Evolutionary conservation across 2,888 invertebrate genomes (phyloP).

Genomic region (Agrochola lota): DNA sequence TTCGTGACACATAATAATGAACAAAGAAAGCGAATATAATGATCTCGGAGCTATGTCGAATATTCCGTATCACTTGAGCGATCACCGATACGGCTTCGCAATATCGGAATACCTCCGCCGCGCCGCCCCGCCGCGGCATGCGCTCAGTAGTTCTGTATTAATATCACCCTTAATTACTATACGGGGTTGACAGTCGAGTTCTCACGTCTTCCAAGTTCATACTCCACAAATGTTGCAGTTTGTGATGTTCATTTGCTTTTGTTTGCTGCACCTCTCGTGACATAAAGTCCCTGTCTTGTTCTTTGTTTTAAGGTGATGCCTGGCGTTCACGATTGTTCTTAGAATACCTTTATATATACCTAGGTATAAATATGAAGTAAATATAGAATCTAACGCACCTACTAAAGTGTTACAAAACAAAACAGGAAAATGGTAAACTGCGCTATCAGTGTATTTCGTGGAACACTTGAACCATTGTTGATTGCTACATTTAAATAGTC

Average conservation of each 20-base stretch:
- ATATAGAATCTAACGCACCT: background rate
- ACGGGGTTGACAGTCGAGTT: constrained; percentile 55
- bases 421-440: constrained; percentile 39
- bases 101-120: constrained; percentile 79
- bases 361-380: too few species aligned
- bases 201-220: constrained; percentile 36
- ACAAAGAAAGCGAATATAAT: constrained; percentile 71
- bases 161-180: constrained; percentile 79
- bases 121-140: constrained; percentile 75
- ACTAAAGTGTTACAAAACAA: background rate
- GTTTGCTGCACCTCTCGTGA: background rate
- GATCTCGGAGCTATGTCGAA: constrained; percentile 74
- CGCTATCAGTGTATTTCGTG: background rate
- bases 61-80: constrained; percentile 80
- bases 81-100: constrained; percentile 73
- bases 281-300: background rate
- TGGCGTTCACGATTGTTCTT: background rate
- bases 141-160: constrained; percentile 78
- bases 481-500: constrained; percentile 3
- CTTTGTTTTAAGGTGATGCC: background rate
- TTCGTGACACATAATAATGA: constrained; percentile 65
- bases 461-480: constrained; percentile 32
- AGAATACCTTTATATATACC: background rate
- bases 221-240: constrained; percentile 43
- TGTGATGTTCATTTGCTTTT: constrained; percentile 10